These are phyloP conservation scores for Callorhinus ursinus DNA, from an alignment of 2,113 vertebrate species.

Conservation along the genomic window DNA sequence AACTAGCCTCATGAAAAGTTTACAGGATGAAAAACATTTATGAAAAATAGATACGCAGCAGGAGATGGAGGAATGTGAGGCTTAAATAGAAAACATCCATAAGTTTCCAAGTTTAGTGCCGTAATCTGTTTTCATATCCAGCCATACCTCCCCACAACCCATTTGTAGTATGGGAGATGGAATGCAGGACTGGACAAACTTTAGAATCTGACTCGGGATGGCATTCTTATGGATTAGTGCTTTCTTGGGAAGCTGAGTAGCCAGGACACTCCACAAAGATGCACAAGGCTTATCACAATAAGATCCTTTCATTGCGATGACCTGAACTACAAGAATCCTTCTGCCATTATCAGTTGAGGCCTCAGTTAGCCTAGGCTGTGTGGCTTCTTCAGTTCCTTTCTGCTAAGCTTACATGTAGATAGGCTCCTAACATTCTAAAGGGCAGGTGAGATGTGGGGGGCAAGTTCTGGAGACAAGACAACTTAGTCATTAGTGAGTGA, in stretches of 20 bases:
- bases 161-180: not conserved
- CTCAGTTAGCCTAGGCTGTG: not conserved
- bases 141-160: not conserved
- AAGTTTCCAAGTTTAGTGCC: not conserved
- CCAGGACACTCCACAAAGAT: not conserved
- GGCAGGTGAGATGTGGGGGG: not conserved
- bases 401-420: not conserved
- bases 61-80: not conserved
- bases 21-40: not conserved
- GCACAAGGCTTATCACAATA: not conserved
- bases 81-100: not conserved
- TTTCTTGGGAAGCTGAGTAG: not conserved
- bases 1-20: constrained; percentile 36
- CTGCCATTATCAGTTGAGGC: not conserved
- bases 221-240: not conserved
- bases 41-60: constrained; percentile 10
- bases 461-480: not conserved
- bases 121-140: not conserved
- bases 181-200: constrained; percentile 16
- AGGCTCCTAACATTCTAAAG: not conserved
- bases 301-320: not conserved
- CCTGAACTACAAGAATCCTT: not conserved
- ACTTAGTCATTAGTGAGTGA: not conserved
- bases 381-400: not conserved
- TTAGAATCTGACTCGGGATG: constrained; percentile 5